A percentile compares a stretch with the other conserved stretches of the same genome.
phyloP scores from a whole-genome alignment of 2,113 vertebrate genomes.

The Myrmecobius fasciatus region DNA sequence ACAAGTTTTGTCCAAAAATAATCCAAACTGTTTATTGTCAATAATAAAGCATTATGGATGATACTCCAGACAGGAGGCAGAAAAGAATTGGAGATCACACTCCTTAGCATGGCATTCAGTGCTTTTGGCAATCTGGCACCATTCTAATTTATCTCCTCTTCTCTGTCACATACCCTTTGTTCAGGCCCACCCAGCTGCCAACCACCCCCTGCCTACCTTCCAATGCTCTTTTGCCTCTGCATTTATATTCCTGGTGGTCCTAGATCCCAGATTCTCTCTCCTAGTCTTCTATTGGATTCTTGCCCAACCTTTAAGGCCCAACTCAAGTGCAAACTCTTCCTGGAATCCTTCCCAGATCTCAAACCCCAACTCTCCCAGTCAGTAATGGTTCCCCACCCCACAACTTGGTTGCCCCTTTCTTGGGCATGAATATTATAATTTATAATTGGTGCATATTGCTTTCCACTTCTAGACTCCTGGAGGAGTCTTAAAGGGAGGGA shows the following conservation, averaged over 20 bases:
- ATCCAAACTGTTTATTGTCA: not conserved
- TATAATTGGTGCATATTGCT: not conserved
- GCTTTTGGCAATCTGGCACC: too few species aligned
- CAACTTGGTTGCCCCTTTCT: not conserved
- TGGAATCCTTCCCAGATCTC: not conserved
- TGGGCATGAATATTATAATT: not conserved
- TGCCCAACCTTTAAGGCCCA: not conserved
- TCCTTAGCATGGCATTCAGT: too few species aligned
- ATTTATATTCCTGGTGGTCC: too few species aligned
- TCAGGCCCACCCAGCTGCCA: too few species aligned
- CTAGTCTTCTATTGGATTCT: not conserved
- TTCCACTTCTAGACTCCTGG: not conserved
- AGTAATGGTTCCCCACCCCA: not conserved
- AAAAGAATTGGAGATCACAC: too few species aligned
- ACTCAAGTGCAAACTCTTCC: not conserved
- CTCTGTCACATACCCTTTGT: too few species aligned
- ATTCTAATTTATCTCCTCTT: too few species aligned
- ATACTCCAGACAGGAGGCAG: too few species aligned
- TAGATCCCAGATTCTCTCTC: not conserved
- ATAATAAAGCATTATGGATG: not conserved
- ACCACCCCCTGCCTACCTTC: too few species aligned
- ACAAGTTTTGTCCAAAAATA: not conserved
- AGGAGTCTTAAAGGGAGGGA: not conserved
- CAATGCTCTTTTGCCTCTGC: too few species aligned
- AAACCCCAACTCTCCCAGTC: not conserved